Conservation (phyloP, 1,140 invertebrate genomes). For the Euura saliciscinereae region DNA sequence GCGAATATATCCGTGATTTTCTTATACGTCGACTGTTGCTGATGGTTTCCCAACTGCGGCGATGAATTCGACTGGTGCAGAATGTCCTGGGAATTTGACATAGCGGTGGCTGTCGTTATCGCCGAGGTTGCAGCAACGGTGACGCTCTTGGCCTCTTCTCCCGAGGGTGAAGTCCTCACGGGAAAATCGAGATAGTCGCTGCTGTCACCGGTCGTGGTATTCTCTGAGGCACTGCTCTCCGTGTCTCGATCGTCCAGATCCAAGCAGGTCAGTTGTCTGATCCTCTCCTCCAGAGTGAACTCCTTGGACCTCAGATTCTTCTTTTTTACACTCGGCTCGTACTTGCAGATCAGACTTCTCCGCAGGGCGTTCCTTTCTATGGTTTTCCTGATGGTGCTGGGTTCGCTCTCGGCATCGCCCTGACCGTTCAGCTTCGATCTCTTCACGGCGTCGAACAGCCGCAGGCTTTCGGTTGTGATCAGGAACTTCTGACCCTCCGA, state of each 20-base stretch:
- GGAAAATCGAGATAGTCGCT: conserved; percentile 28
- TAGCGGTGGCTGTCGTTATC: conserved; percentile 17
- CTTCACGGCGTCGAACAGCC: conserved; percentile 70
- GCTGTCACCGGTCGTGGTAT: conserved; percentile 22
- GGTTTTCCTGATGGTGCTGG: conserved; percentile 65
- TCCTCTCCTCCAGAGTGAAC: conserved; percentile 76
- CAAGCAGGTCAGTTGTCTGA: conserved; percentile 80
- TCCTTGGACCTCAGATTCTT: conserved; percentile 56
- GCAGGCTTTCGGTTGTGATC: conserved; percentile 68
- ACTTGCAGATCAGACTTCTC: conserved; percentile 70
- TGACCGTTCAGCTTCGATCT: conserved; percentile 60
- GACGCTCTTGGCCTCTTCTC: conserved; percentile 40
- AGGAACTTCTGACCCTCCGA: conserved; percentile 59
- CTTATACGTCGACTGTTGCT: conserved; percentile 65
- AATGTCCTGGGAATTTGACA: conserved; percentile 58
- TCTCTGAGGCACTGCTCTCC: conserved; percentile 24
- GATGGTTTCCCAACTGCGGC: conserved; percentile 26
- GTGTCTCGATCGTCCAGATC: conserved; percentile 69
- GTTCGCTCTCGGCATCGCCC: conserved; percentile 58
- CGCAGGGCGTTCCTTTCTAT: conserved; percentile 77
- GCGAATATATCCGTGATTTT: conserved; percentile 72
- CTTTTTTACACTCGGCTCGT: conserved; percentile 55
- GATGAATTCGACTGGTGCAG: conserved; percentile 22
- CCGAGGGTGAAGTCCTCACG: conserved; percentile 43
- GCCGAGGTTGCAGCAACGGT: conserved; percentile 18